A percentile compares a stretch with the other conserved stretches of the same genome.
phyloP scores from a whole-genome alignment of 2,113 vertebrate genomes.

The Cyphomyrus plagiostoma region DNA sequence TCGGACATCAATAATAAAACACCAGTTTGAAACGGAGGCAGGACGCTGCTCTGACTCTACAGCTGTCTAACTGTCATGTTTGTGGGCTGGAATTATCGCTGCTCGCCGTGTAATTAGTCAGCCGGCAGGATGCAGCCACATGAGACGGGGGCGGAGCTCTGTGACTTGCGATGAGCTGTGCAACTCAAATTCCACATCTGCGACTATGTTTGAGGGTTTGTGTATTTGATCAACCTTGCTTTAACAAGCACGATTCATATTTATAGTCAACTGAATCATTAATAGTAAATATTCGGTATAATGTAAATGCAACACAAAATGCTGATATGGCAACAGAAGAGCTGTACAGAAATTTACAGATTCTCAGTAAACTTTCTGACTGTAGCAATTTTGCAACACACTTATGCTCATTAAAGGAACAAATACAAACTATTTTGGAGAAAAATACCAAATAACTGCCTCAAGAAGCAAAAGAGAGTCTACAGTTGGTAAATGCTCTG shows the following conservation, averaged over 20 bases:
- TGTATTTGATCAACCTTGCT: background rate
- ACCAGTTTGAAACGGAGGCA: background rate
- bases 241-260: background rate
- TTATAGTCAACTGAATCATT: background rate
- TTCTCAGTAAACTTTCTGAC: constrained; percentile 15
- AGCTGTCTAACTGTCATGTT: background rate
- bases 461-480: constrained; percentile 19
- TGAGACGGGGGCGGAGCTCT: background rate
- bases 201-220: background rate
- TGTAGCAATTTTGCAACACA: constrained; percentile 12
- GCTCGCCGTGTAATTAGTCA: background rate
- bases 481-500: constrained; percentile 21
- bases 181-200: background rate
- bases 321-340: background rate
- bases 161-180: background rate
- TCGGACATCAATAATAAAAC: background rate
- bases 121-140: background rate
- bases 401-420: background rate
- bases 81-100: background rate
- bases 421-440: background rate
- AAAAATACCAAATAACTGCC: constrained; percentile 8
- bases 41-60: background rate
- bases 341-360: background rate
- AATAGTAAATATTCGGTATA: background rate
- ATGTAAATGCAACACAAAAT: background rate